Base-by-base conservation (phyloP, 2,113 vertebrate genomes). In the Halcyon malimbica region DNA sequence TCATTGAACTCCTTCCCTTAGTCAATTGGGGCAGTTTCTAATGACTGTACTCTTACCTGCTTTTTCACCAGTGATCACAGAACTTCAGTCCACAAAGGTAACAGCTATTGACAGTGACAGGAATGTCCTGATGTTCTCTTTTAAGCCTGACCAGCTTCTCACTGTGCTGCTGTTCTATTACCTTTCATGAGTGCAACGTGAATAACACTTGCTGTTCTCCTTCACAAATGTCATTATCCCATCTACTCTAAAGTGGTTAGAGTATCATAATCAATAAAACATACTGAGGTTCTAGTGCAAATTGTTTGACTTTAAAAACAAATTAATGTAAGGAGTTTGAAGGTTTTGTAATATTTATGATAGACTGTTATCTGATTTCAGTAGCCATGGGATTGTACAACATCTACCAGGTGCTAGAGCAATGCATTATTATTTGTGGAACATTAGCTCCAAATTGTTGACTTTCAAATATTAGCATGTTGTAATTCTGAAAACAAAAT, bases 391-490 rank as follows among this genome's bases (percentile, higher is more conserved):
- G 83, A 95, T 95, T 96, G 93, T 90, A 75, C 83, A 80, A 9
- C 90, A 75, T 86, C 73, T n/a, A 92, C 67, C 93, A 93, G 92
- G 96, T 96, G 90, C 90, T 94, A 35, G 76, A 75, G 90, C 94
- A 90, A 17, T 89, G 37, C 75, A 90, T 95, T 96, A 93, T 87
- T 97, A 96, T 96, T 96, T 97, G 95, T 96, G 92, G 83, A 96
- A 96, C 95, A 95, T 97, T 96, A 97, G 94, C 92, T 97, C 76
- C 96, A 97, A 96, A 95, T 95, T 97, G 94, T 96, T 97, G 96
- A 96, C 93, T 96, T 97, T 96, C 90, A 96, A 96, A 96, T 96
- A 96, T 97, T 97, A 96, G 92, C 96, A 81, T 92, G 96, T 90
- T 96, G 91, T 95, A 97, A 96, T 97, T 87, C 94, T 96, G 96